Conservation (phyloP, 2,797 vertebrate species). For the Falco berigora region DNA sequence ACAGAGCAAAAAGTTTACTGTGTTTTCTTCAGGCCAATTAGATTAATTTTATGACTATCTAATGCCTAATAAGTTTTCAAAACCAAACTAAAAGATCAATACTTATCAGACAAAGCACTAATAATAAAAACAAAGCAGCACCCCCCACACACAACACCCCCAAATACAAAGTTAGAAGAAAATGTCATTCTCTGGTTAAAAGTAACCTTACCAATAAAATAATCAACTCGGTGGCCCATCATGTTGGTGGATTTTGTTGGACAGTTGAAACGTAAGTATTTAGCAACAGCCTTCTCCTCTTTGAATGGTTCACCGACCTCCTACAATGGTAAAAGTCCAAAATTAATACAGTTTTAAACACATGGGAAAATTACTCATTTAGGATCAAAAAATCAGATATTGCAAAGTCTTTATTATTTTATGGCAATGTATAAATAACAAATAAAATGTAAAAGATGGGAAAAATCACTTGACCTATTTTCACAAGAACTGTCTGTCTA, state of each 20-base stretch:
- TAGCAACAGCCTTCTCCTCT: constrained; percentile 97
- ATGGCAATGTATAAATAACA: neutral
- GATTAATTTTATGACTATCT: neutral
- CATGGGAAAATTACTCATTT: neutral
- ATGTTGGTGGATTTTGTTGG: constrained; percentile 98
- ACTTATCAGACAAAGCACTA: neutral
- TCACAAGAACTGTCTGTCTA: neutral
- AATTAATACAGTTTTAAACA: constrained; percentile 8
- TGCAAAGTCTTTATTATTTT: neutral
- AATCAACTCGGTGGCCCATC: constrained; percentile 97
- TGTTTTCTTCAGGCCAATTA: neutral
- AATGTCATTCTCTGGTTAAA: neutral
- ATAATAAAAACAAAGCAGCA: neutral
- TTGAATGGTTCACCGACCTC: constrained; percentile 96
- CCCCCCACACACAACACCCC: neutral
- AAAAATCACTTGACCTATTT: neutral
- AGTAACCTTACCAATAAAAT: constrained; percentile 87
- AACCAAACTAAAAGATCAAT: neutral
- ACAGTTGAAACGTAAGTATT: constrained; percentile 97
- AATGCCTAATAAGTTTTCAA: neutral
- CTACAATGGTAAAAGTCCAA: constrained; percentile 69
- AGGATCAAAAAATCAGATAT: neutral
- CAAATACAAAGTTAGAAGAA: neutral
- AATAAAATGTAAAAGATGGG: neutral
- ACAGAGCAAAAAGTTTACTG: neutral